These are phyloP conservation scores for Zosterops pallidus DNA, from an alignment of 2,113 vertebrate species.

Conservation along the genomic window DNA sequence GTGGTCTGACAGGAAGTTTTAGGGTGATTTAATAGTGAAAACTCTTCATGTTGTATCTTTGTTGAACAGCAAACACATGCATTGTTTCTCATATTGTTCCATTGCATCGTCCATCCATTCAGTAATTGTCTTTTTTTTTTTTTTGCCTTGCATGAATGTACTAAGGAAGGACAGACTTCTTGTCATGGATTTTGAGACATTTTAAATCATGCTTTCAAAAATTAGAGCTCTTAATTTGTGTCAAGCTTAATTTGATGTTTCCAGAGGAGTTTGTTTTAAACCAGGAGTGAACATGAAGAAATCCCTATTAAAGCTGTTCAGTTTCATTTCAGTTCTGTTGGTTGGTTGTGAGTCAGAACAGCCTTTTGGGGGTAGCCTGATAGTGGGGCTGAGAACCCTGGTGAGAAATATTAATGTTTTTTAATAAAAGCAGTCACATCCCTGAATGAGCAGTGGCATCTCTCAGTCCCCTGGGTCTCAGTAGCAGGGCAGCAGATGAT, in stretches of 20 bases:
- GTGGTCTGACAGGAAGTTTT: not conserved
- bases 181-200: not conserved
- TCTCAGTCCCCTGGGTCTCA: not conserved
- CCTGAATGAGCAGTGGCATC: not conserved
- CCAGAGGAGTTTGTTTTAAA: not conserved
- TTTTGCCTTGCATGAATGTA: slow-evolving; percentile 47
- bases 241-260: not conserved
- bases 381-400: not conserved
- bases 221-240: not conserved
- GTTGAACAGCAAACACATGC: slow-evolving; percentile 45
- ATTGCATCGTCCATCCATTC: slow-evolving; percentile 69
- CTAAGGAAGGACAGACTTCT: slow-evolving; percentile 12
- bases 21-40: not conserved
- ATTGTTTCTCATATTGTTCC: slow-evolving; percentile 63
- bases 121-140: slow-evolving; percentile 42
- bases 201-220: slow-evolving; percentile 39
- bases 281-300: not conserved
- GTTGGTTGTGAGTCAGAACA: not conserved
- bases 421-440: not conserved
- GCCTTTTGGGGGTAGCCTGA: not conserved
- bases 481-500: not conserved
- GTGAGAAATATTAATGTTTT: not conserved
- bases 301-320: not conserved
- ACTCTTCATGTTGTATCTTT: slow-evolving; percentile 41
- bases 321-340: not conserved